phyloP scores from a whole-genome alignment of 2,113 vertebrate genomes.

The Hyla sarda region DNA sequence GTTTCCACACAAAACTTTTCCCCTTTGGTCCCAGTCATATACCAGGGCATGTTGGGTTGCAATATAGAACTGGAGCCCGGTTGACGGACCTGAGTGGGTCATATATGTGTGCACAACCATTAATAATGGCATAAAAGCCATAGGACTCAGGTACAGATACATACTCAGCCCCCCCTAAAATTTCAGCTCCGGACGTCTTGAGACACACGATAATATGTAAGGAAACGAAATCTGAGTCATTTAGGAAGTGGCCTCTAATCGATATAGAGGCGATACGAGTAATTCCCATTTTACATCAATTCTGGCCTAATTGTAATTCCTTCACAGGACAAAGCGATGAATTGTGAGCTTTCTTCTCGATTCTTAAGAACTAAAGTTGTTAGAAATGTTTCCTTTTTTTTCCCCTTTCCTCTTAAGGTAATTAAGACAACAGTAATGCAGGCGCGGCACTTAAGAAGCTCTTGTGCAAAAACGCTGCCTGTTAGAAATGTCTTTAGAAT shows the following conservation, averaged over 20 bases:
- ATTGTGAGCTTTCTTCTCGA: background rate
- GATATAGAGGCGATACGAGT: background rate
- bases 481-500: constrained; percentile 54
- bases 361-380: constrained; percentile 30
- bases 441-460: constrained; percentile 50
- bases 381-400: constrained; percentile 17
- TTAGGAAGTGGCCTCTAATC: background rate
- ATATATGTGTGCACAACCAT: no score
- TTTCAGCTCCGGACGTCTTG: background rate
- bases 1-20: no score
- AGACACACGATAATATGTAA: no score
- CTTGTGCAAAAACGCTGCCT: constrained; percentile 53
- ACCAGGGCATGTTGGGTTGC: no score
- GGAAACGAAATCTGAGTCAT: no score
- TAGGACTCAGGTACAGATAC: background rate
- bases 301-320: background rate
- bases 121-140: no score
- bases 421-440: constrained; percentile 46
- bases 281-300: background rate
- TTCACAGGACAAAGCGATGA: constrained; percentile 1
- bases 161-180: no score
- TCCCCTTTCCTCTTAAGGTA: constrained; percentile 39
- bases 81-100: no score
- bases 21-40: no score
- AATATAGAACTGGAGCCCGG: no score